Conservation (phyloP, 2,888 invertebrate genomes). For the Orthosia cruda region DNA sequence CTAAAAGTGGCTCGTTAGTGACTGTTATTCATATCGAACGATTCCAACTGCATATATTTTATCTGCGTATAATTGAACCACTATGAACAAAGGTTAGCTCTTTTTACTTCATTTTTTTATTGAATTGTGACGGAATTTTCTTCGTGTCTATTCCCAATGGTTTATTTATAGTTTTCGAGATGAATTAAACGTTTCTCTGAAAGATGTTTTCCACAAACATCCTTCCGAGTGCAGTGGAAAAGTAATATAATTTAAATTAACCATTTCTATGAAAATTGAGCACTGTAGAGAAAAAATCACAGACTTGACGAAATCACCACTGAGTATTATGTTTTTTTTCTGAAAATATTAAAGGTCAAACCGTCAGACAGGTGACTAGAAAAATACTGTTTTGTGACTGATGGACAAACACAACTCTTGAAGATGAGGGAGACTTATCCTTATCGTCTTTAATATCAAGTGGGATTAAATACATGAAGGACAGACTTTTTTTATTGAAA, state of each 20-base stretch:
- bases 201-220: constrained; percentile 3
- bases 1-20: constrained; percentile 8
- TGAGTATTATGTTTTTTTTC: constrained; percentile 11
- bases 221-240: constrained; percentile 15
- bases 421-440: background rate
- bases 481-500: background rate
- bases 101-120: background rate
- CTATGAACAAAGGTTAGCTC: constrained; percentile 4
- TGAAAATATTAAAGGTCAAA: background rate
- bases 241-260: constrained; percentile 44
- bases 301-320: constrained; percentile 22
- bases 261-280: constrained; percentile 60
- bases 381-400: background rate
- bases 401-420: background rate
- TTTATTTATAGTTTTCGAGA: constrained; percentile 14
- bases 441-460: background rate
- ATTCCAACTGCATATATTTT: constrained; percentile 1
- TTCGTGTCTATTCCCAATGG: constrained; percentile 6
- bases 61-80: constrained; percentile 1
- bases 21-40: background rate
- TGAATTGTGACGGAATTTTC: background rate
- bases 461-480: background rate
- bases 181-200: too few species aligned
- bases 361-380: background rate
- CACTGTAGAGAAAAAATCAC: constrained; percentile 48